Conservation (phyloP, 2,113 vertebrate genomes). For the Irena cyanogastra region DNA sequence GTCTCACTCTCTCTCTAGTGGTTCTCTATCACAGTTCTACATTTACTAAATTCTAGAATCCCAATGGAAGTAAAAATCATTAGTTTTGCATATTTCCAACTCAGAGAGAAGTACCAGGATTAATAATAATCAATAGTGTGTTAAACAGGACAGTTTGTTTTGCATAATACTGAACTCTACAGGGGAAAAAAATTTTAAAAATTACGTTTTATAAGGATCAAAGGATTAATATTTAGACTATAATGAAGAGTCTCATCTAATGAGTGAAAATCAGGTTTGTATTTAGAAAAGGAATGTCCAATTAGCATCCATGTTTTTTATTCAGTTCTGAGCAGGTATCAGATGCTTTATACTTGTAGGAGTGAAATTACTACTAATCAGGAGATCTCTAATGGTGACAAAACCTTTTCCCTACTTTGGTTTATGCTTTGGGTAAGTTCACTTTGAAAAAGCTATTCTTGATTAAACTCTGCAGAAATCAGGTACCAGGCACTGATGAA, state of each 20-base stretch:
- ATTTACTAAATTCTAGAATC: background rate
- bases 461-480: background rate
- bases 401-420: background rate
- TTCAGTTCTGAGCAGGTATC: background rate
- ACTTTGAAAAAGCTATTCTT: background rate
- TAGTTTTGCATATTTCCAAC: background rate
- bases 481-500: background rate
- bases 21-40: background rate
- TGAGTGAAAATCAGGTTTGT: background rate
- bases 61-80: background rate
- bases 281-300: background rate
- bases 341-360: background rate
- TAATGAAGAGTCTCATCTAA: background rate
- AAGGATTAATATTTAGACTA: background rate
- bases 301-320: background rate
- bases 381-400: background rate
- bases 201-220: background rate
- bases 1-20: background rate
- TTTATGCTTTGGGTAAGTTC: background rate
- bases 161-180: background rate
- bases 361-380: background rate
- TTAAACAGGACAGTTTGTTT: background rate
- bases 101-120: background rate
- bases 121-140: background rate
- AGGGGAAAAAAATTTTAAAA: fast-evolving